Conservation (phyloP, 2,113 vertebrate species). For the Mormoops blainvillei region DNA sequence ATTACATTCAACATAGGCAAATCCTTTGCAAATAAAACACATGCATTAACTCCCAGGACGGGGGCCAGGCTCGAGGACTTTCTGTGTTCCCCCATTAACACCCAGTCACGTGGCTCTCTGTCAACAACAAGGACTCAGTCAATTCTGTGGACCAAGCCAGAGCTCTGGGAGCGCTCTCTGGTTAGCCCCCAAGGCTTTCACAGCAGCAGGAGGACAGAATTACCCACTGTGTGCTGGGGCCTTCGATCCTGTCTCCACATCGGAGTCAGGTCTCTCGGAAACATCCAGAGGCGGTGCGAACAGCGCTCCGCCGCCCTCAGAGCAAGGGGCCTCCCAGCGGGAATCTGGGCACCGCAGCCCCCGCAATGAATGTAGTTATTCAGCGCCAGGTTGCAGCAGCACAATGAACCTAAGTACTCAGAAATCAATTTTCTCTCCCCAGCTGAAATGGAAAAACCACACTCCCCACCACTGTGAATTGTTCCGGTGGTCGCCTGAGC, state of each 20-base stretch:
- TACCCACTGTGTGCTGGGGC: rapidly evolving
- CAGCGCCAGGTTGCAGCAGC: neutral
- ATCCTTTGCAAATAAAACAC: neutral
- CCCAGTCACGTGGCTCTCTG: rapidly evolving
- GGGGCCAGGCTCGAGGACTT: neutral
- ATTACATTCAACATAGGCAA: rapidly evolving
- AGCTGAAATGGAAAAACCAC: constrained; percentile 7
- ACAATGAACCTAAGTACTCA: neutral
- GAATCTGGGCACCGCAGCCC: neutral
- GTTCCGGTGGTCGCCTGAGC: neutral
- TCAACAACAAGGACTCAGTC: neutral
- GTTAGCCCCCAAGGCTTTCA: neutral
- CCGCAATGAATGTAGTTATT: neutral
- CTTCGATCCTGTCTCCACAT: neutral
- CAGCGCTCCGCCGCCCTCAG: neutral
- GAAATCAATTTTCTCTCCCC: constrained; percentile 29
- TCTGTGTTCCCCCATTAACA: neutral
- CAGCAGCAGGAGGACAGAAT: neutral
- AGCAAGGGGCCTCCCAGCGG: neutral
- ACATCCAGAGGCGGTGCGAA: rapidly evolving
- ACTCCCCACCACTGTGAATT: neutral
- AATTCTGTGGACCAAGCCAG: neutral
- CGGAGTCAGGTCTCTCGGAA: neutral
- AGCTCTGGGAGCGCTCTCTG: neutral
- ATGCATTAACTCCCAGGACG: neutral